Percentiles rank a stretch among this genome's conserved stretches.
Evolutionary conservation across 2,888 invertebrate genomes (phyloP).

Genomic region (Mesopsocus fuscifrons): DNA sequence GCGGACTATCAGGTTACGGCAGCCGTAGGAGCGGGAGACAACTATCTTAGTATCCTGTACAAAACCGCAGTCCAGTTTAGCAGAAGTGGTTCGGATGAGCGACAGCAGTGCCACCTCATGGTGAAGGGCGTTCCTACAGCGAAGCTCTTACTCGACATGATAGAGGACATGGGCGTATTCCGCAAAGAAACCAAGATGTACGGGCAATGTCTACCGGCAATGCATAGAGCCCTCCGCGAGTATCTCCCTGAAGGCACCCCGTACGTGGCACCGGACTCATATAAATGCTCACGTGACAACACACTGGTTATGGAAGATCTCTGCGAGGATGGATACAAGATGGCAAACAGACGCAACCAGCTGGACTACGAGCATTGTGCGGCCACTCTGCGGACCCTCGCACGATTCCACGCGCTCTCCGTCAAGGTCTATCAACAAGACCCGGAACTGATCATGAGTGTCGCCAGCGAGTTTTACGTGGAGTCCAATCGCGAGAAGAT

Average conservation of each 20-base stretch:
- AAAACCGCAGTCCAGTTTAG: background rate
- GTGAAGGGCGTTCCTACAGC: slow-evolving; percentile 2
- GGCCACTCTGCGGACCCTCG: slow-evolving; percentile 17
- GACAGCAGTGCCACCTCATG: background rate
- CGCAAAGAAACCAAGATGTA: slow-evolving; percentile 1
- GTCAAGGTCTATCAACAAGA: slow-evolving; percentile 20
- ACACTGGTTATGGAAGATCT: slow-evolving; percentile 20
- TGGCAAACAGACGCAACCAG: slow-evolving; percentile 17
- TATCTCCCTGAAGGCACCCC: background rate
- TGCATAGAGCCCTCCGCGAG: background rate
- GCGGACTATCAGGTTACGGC: background rate
- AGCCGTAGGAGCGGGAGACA: slow-evolving; percentile 3
- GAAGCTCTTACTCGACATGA: slow-evolving; percentile 1
- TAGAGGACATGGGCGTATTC: slow-evolving; percentile 6
- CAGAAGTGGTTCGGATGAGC: no score
- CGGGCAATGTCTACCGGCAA: background rate
- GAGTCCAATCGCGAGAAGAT: slow-evolving; percentile 2
- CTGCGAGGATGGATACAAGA: slow-evolving; percentile 17
- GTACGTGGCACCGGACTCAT: background rate
- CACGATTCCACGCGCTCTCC: slow-evolving; percentile 21
- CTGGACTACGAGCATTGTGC: slow-evolving; percentile 20
- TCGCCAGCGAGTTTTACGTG: background rate
- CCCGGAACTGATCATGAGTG: slow-evolving; percentile 10
- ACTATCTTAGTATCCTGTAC: slow-evolving; percentile 4
- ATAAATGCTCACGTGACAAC: background rate